Evolutionary conservation across 2,113 vertebrate species (phyloP).

Genomic region (Ploceus nigricollis): DNA sequence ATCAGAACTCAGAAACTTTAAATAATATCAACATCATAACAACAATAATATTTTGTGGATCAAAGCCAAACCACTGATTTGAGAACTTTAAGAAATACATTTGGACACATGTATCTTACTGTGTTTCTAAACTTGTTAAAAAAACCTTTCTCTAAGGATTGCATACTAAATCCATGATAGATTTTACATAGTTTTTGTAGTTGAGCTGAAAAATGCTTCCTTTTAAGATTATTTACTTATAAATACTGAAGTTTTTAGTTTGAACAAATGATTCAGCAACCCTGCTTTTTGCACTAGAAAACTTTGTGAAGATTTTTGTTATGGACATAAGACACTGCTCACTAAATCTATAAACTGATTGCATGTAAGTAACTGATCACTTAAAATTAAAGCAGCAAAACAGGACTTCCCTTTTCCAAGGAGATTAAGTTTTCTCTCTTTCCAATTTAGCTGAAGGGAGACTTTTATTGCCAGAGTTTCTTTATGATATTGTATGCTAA

Average conservation of each 20-base stretch:
- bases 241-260: neutral
- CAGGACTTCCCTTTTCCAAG: neutral
- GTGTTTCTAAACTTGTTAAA: neutral
- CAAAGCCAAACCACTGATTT: neutral
- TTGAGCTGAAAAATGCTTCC: neutral
- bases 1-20: constrained; percentile 40
- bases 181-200: neutral
- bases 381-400: neutral
- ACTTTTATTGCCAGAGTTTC: neutral
- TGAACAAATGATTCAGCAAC: neutral
- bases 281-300: neutral
- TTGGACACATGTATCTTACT: neutral
- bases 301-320: neutral
- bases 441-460: neutral
- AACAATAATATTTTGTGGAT: constrained; percentile 3
- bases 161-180: neutral
- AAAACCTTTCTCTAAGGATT: neutral
- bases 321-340: neutral
- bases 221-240: neutral
- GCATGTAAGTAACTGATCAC: neutral
- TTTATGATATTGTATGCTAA: neutral
- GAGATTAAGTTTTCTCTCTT: neutral
- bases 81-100: neutral
- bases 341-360: neutral
- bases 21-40: constrained; percentile 5